Percentiles rank a stretch among this genome's conserved stretches.
Conservation (phyloP, 1,140 invertebrate genomes). For the Belonocnema kinseyi region DNA sequence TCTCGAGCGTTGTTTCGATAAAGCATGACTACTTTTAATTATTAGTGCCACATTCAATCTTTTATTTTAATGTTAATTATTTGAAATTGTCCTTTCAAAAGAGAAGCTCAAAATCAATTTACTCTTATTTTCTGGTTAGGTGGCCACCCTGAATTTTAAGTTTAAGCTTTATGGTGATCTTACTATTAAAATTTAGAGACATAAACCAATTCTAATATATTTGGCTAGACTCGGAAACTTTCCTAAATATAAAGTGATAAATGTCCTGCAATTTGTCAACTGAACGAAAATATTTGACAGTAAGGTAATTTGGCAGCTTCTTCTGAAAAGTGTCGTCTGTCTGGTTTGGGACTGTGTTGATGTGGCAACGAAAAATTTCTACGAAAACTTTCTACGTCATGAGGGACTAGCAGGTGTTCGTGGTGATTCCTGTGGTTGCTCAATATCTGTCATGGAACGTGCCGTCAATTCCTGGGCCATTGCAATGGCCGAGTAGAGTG, state of each 20-base stretch:
- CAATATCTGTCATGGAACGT: constrained; percentile 90
- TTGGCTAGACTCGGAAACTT: too few species aligned
- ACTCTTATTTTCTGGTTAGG: too few species aligned
- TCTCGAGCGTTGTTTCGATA: too few species aligned
- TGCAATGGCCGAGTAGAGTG: constrained; percentile 94
- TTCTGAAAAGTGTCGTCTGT: constrained; percentile 91
- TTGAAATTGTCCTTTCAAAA: too few species aligned
- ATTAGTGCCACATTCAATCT: too few species aligned
- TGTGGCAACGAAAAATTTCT: constrained; percentile 89
- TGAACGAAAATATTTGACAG: constrained; percentile 83
- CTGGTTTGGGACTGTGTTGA: constrained; percentile 79
- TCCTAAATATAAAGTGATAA: neutral
- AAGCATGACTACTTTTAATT: too few species aligned
- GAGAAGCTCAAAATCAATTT: too few species aligned
- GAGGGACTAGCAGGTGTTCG: constrained; percentile 86
- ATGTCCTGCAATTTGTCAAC: neutral
- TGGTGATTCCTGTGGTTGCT: constrained; percentile 79
- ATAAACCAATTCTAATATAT: too few species aligned
- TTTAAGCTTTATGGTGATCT: too few species aligned
- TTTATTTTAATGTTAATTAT: too few species aligned
- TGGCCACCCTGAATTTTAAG: too few species aligned
- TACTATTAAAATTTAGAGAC: too few species aligned
- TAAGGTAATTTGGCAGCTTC: constrained; percentile 93
- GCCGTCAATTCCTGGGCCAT: constrained; percentile 94
- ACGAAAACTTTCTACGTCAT: constrained; percentile 90